Evolutionary conservation across 2,113 vertebrate species (phyloP), one percentile per base, ranked within the genome.

Genomic region (Octodon degus): DNA sequence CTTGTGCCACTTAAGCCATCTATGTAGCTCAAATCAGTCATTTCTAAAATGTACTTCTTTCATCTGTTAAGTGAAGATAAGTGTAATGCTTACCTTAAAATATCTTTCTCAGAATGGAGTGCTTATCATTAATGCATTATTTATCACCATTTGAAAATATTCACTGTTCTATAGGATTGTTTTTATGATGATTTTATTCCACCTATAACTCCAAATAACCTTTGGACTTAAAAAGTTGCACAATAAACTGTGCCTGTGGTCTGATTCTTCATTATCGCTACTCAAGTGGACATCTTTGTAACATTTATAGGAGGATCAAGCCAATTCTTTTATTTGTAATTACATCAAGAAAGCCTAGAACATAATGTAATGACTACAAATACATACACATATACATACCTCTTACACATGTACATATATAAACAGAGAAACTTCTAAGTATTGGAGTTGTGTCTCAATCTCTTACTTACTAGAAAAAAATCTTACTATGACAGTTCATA

Each of bases 321-420:
- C 22, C 5, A 87, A 30, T 83, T 62, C 20, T 27, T 84, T 79
- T 62, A 76, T 60, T n/a, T 90, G 60, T 58, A 94, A 88, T 27
- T 34, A 85, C 1, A 3, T 74, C 37, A 25, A 24, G 16, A 67
- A 93, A 24, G 9, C 50, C 6, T 37, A 13, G 27, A 30, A 32
- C 0, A 2, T 60, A 55, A 13, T 67, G 17, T 32, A 16, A 1
- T 4, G 16, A 32, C 7, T 72, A 65, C 32, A 88, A 50, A 2
- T 58, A 20, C 4, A 67, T 8, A n/a, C 13, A 58, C 0, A 25
- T 32, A 76, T 60, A 0, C 3, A 67, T 62, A 0, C 2, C 34
- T 62, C 2, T 68, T 34, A 24, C 7, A 53, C 2, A 43, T 24
- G 5, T n/a, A 62, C 30, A 47, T n/a, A 43, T 13, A 67, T 30